phyloP scores from a whole-genome alignment of 2,888 invertebrate genomes.

The Melikaiella ostensackeni region DNA sequence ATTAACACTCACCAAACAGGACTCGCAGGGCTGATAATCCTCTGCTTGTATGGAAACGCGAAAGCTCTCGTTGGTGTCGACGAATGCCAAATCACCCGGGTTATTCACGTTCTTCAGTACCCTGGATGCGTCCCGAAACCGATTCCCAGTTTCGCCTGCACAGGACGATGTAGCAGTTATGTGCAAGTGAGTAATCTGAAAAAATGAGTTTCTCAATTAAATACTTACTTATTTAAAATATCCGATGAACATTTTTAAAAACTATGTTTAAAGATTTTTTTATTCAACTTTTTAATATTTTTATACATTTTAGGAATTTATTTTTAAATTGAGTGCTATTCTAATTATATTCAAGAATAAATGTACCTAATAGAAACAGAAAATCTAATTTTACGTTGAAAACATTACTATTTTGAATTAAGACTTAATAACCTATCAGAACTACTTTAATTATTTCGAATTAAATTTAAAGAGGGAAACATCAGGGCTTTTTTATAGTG shows the following conservation, averaged over 20 bases:
- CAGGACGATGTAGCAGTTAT: conserved; percentile 93
- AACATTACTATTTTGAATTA: too few species aligned
- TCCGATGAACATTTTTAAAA: background rate
- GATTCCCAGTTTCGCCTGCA: conserved; percentile 95
- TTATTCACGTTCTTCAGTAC: conserved; percentile 93
- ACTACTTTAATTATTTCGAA: too few species aligned
- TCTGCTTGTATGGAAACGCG: conserved; percentile 56
- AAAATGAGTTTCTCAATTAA: background rate
- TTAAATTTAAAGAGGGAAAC: too few species aligned
- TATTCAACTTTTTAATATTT: too few species aligned
- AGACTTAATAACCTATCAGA: too few species aligned
- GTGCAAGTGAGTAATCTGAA: conserved; percentile 84
- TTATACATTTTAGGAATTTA: too few species aligned
- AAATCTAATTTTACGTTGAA: too few species aligned
- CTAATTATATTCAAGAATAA: too few species aligned
- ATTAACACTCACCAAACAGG: conserved; percentile 65
- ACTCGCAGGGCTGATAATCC: conserved; percentile 59
- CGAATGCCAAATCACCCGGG: conserved; percentile 94
- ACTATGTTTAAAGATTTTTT: too few species aligned
- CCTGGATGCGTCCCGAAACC: conserved; percentile 95
- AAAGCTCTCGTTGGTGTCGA: conserved; percentile 79
- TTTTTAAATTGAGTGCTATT: too few species aligned
- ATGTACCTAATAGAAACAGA: too few species aligned
- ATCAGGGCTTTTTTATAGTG: too few species aligned
- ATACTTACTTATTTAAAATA: background rate